Conservation (phyloP, 2,113 vertebrate genomes). For the Macroglossus sobrinus region DNA sequence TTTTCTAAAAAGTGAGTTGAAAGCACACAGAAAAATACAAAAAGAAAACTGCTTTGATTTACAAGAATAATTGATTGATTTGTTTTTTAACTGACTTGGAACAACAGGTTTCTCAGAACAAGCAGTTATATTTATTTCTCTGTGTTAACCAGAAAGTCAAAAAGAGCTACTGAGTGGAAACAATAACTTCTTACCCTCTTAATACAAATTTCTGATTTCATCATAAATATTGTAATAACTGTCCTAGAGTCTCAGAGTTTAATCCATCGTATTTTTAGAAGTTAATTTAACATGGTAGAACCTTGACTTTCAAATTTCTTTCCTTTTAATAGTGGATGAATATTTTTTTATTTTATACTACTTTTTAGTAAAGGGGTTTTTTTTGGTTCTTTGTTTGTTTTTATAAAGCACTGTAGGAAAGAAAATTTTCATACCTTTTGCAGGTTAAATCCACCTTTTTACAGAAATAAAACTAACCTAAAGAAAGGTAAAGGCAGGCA, state of each 20-base stretch:
- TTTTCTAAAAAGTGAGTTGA: conserved; percentile 19
- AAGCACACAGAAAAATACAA: conserved; percentile 11
- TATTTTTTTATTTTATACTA: not conserved
- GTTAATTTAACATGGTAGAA: not conserved
- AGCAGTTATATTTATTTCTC: conserved; percentile 3
- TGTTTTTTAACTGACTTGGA: not conserved
- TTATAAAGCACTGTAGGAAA: too few species aligned
- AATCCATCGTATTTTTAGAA: not conserved
- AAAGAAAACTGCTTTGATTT: not conserved
- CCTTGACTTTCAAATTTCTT: not conserved
- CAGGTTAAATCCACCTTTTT: not conserved
- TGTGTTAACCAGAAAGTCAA: not conserved
- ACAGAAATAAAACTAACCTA: not conserved
- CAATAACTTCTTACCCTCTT: not conserved
- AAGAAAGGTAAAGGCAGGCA: not conserved
- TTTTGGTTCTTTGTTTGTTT: too few species aligned
- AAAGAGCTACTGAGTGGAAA: not conserved
- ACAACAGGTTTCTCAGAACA: not conserved
- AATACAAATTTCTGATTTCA: conserved; percentile 22
- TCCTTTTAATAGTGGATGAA: not conserved
- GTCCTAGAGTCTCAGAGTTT: not conserved
- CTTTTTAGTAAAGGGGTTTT: not conserved
- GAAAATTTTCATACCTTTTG: not conserved
- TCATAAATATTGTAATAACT: not conserved
- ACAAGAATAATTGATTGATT: conserved; percentile 15